Percentiles rank a stretch among this genome's conserved stretches.
phyloP scores from a whole-genome alignment of 2,113 vertebrate genomes.

The Misgurnus anguillicaudatus region DNA sequence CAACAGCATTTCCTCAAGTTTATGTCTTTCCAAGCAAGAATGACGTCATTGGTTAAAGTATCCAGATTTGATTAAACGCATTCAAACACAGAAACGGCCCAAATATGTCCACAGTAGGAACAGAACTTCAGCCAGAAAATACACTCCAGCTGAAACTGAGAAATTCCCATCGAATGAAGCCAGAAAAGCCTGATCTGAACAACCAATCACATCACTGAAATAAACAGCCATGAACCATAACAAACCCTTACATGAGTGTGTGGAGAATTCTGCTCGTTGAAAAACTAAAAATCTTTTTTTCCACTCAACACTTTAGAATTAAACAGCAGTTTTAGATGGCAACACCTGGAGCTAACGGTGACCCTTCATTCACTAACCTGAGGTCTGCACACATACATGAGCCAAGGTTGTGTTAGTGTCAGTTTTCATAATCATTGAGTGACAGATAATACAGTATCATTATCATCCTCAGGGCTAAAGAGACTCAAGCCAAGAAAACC shows the following conservation, averaged over 20 bases:
- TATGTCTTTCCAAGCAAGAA: not conserved
- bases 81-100: no score
- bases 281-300: slow-evolving; percentile 19
- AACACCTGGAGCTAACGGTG: slow-evolving; percentile 21
- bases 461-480: not conserved
- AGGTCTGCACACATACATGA: not conserved
- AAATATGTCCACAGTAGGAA: slow-evolving; percentile 16
- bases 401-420: not conserved
- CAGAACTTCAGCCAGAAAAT: not conserved
- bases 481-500: not conserved
- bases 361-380: no score
- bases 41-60: no score
- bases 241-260: slow-evolving; percentile 7
- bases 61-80: no score
- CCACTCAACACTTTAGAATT: not conserved
- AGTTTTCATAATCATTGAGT: slow-evolving; percentile 20
- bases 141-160: not conserved
- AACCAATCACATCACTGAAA: slow-evolving; percentile 17
- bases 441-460: slow-evolving; percentile 4
- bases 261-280: slow-evolving; percentile 34
- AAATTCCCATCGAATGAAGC: slow-evolving; percentile 42
- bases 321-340: not conserved
- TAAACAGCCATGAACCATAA: slow-evolving; percentile 1
- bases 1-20: not conserved
- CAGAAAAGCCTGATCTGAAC: not conserved